phyloP scores from a whole-genome alignment of 2,888 invertebrate genomes.

The Sesia bembeciformis region DNA sequence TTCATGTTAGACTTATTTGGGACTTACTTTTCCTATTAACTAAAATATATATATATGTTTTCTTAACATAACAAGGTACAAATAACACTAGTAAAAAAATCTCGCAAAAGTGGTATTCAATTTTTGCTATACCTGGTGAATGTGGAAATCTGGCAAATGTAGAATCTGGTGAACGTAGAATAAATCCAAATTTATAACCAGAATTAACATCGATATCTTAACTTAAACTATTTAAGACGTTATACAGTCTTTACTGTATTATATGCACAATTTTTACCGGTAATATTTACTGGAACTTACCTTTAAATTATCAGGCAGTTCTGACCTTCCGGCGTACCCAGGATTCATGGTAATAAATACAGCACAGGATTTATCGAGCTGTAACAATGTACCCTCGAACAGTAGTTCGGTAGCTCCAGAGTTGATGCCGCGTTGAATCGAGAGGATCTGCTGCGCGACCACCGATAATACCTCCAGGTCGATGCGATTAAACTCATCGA shows the following conservation, averaged over 20 bases:
- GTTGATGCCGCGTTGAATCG: constrained; percentile 92
- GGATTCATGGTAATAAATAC: constrained; percentile 98
- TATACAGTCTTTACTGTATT: background rate
- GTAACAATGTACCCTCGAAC: constrained; percentile 92
- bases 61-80: too few species aligned
- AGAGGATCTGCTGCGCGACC: constrained; percentile 95
- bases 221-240: too few species aligned
- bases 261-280: background rate
- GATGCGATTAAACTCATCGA: constrained; percentile 96
- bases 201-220: too few species aligned
- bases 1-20: too few species aligned
- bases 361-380: constrained; percentile 89
- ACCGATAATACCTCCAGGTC: constrained; percentile 95
- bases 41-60: too few species aligned
- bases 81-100: too few species aligned
- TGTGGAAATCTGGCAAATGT: too few species aligned
- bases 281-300: constrained; percentile 30
- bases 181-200: too few species aligned
- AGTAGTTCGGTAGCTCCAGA: constrained; percentile 83
- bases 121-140: too few species aligned
- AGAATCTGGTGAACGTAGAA: too few species aligned
- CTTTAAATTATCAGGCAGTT: constrained; percentile 95
- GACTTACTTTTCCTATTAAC: too few species aligned
- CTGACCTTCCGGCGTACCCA: constrained; percentile 93
- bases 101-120: too few species aligned